Percentiles rank a stretch among this genome's conserved stretches.
These are phyloP conservation scores for Halcyon malimbica DNA, from an alignment of 2,113 vertebrate species.

Conservation along the genomic window DNA sequence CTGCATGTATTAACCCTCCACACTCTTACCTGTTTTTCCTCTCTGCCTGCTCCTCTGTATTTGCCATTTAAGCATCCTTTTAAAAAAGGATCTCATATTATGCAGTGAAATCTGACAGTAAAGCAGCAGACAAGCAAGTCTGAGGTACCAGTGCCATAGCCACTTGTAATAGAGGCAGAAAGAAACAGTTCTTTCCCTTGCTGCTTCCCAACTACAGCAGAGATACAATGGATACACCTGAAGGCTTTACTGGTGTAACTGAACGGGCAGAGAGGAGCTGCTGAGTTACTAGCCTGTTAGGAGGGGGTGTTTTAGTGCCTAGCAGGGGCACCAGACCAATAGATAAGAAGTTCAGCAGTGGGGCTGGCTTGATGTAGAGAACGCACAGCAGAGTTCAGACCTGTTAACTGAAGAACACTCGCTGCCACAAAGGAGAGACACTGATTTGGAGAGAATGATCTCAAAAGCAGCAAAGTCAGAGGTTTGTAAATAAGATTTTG, in stretches of 20 bases:
- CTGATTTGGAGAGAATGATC: not conserved
- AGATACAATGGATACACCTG: accelerated
- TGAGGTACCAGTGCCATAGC: not conserved
- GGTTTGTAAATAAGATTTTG: not conserved
- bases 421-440: not conserved
- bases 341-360: not conserved
- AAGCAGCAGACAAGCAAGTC: not conserved
- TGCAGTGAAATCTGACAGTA: not conserved
- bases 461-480: not conserved
- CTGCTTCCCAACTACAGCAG: not conserved
- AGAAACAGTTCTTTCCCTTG: not conserved
- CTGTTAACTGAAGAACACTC: not conserved
- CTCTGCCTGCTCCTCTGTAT: not conserved
- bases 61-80: not conserved
- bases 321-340: not conserved
- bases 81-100: not conserved
- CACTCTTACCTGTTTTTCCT: not conserved
- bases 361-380: not conserved
- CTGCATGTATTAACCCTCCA: not conserved
- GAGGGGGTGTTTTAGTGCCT: not conserved
- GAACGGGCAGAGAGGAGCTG: not conserved
- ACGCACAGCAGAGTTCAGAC: not conserved
- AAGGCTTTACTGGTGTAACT: not conserved
- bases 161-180: not conserved
- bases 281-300: not conserved